These are phyloP conservation scores for Istiophorus platypterus DNA, from an alignment of 2,113 vertebrate species.

Conservation along the genomic window DNA sequence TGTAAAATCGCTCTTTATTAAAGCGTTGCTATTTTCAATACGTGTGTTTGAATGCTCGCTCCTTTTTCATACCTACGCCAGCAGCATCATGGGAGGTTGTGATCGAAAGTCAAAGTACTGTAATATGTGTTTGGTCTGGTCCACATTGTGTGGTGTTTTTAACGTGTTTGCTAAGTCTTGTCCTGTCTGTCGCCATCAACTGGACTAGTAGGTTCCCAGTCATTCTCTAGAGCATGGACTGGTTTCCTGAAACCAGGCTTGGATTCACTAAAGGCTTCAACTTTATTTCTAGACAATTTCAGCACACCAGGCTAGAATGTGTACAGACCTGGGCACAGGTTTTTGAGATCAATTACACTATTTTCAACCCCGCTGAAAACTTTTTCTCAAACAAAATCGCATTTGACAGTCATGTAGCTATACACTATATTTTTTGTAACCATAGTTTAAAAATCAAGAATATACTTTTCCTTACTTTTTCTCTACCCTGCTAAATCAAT, in stretches of 20 bases:
- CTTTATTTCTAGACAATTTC: conserved; percentile 24
- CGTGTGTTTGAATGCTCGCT: conserved; percentile 79
- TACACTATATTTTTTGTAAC: conserved; percentile 35
- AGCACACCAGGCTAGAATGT: conserved; percentile 20
- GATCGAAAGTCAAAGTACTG: conserved; percentile 80
- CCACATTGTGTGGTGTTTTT: conserved; percentile 75
- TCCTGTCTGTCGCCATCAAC: conserved; percentile 72
- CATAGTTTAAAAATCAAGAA: conserved; percentile 20
- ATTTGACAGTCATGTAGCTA: background rate
- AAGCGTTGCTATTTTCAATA: conserved; percentile 85
- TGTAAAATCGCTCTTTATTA: conserved; percentile 84
- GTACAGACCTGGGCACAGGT: conserved; percentile 14
- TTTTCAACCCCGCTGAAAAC: background rate
- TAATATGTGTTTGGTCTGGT: conserved; percentile 81
- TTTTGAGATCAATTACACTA: background rate
- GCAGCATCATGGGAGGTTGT: conserved; percentile 75
- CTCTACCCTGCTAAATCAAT: conserved; percentile 8
- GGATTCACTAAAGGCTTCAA: conserved; percentile 30
- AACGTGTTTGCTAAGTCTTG: conserved; percentile 78
- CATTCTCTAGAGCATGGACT: conserved; percentile 44
- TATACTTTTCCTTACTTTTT: background rate
- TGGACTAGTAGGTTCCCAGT: conserved; percentile 51
- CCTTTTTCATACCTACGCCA: conserved; percentile 78
- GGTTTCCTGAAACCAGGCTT: conserved; percentile 65
- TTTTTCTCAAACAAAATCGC: background rate